A percentile compares a stretch with the other conserved stretches of the same genome.
Conservation (phyloP, 2,797 vertebrate genomes). For the Rhabdomys pumilio region DNA sequence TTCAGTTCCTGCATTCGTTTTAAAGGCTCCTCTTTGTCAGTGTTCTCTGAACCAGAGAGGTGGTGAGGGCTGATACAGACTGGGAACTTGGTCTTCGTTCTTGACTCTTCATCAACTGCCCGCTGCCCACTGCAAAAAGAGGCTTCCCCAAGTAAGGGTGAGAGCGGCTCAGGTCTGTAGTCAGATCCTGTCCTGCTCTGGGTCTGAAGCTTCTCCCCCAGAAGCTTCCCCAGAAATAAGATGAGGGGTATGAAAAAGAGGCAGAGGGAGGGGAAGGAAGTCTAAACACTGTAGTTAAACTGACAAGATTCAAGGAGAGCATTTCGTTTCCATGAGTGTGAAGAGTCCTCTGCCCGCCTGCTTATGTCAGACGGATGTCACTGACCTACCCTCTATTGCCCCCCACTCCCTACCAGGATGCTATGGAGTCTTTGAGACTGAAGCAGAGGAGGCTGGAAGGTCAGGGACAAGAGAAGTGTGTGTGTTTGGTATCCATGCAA, state of each 20-base stretch:
- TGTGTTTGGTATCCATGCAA: neutral
- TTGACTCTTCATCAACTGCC: neutral
- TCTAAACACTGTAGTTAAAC: neutral
- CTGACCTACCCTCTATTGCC: neutral
- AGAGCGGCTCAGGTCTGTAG: neutral
- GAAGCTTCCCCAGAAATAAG: neutral
- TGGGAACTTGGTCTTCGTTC: neutral
- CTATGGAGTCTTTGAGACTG: neutral
- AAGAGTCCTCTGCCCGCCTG: neutral
- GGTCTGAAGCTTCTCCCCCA: neutral
- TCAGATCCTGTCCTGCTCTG: neutral
- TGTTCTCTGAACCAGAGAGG: neutral
- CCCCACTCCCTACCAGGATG: too few relatives aligned
- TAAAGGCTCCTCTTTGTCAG: neutral
- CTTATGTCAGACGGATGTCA: neutral
- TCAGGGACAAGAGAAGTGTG: neutral
- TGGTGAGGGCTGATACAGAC: neutral
- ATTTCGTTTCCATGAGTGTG: neutral
- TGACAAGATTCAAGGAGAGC: neutral
- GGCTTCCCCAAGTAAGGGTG: too few relatives aligned
- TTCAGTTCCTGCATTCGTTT: neutral
- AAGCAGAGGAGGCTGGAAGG: neutral
- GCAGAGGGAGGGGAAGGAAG: too few relatives aligned
- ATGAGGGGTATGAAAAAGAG: neutral
- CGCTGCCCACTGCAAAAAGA: neutral